These are phyloP conservation scores for Myotis yumanensis DNA, from an alignment of 2,113 vertebrate species.

Conservation along the genomic window DNA sequence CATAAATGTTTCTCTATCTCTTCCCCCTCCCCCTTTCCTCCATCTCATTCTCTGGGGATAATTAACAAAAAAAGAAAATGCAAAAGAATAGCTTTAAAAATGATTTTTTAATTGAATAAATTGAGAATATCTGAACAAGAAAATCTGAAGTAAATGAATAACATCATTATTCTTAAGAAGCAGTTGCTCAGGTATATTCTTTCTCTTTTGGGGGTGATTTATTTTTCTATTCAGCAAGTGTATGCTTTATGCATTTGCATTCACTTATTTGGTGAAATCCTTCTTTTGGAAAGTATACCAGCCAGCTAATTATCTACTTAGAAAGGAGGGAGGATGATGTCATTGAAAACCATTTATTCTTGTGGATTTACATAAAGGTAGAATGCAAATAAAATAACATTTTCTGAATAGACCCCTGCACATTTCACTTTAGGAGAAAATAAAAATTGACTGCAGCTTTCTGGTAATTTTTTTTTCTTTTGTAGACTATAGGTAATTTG, in stretches of 20 bases:
- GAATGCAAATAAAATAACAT: slow-evolving; percentile 78
- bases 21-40: too few relatives aligned
- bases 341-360: slow-evolving; percentile 80
- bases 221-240: slow-evolving; percentile 76
- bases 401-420: slow-evolving; percentile 70
- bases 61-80: too few relatives aligned
- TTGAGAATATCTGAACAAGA: slow-evolving; percentile 51
- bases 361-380: slow-evolving; percentile 82
- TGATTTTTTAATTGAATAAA: slow-evolving; percentile 36
- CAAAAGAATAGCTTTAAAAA: not conserved
- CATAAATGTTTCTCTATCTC: too few relatives aligned
- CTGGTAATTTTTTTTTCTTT: slow-evolving; percentile 65
- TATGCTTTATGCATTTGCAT: slow-evolving; percentile 81
- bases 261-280: slow-evolving; percentile 75
- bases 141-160: slow-evolving; percentile 47
- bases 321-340: slow-evolving; percentile 79
- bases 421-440: slow-evolving; percentile 71
- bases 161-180: slow-evolving; percentile 53
- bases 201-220: slow-evolving; percentile 57
- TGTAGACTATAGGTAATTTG: slow-evolving; percentile 54
- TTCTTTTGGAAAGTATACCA: slow-evolving; percentile 80
- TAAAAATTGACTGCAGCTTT: slow-evolving; percentile 62
- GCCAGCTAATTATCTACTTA: slow-evolving; percentile 79
- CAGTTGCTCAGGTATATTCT: slow-evolving; percentile 48
- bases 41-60: too few relatives aligned